Conservation (phyloP, 2,113 vertebrate genomes). For the Mola mola region DNA sequence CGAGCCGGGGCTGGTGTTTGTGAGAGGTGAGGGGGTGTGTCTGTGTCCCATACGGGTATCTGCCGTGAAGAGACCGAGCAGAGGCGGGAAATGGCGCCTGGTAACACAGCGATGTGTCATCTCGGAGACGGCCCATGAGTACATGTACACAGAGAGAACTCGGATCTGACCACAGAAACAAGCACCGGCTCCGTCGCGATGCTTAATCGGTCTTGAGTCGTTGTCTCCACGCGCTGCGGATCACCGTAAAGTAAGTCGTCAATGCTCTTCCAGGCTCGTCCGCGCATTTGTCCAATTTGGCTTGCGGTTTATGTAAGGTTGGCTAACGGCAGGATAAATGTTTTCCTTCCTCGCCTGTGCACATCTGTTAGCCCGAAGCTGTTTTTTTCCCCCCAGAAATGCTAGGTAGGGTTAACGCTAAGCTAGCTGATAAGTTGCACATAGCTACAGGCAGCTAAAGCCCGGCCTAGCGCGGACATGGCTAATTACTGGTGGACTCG, state of each 20-base stretch:
- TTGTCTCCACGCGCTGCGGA: constrained; percentile 54
- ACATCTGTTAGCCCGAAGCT: constrained; percentile 55
- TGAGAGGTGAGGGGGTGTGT: constrained; percentile 76
- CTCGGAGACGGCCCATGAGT: constrained; percentile 70
- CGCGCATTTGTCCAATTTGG: constrained; percentile 8
- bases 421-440: constrained; percentile 58
- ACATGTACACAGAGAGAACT: constrained; percentile 40
- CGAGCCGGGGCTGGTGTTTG: constrained; percentile 42
- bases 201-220: constrained; percentile 47
- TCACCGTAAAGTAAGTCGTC: constrained; percentile 71
- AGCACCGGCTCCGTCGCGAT: constrained; percentile 41
- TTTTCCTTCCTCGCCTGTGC: constrained; percentile 24
- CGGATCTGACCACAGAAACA: constrained; percentile 42
- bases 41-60: constrained; percentile 89
- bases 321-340: constrained; percentile 29
- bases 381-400: constrained; percentile 6
- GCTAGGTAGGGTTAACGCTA: constrained; percentile 34
- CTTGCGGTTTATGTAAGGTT: constrained; percentile 38
- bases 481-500: constrained; percentile 14
- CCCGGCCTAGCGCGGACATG: constrained; percentile 50
- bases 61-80: constrained; percentile 84
- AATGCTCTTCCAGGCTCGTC: neutral
- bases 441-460: constrained; percentile 45
- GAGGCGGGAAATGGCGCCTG: constrained; percentile 98
- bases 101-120: constrained; percentile 84